Conservation (phyloP, 1,140 invertebrate genomes). For the Sitodiplosis mosellana region DNA sequence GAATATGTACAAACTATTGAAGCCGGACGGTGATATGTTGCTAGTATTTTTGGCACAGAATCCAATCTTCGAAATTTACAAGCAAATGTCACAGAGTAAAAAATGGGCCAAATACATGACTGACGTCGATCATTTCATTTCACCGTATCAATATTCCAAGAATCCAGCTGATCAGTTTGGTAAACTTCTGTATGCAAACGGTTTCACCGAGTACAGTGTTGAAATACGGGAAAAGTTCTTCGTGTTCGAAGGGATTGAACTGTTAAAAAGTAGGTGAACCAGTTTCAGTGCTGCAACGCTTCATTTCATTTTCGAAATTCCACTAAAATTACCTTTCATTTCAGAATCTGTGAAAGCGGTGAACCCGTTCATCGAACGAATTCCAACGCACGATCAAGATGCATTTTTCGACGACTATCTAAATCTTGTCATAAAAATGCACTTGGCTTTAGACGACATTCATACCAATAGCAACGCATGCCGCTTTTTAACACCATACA, state of each 20-base stretch:
- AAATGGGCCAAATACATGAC: constrained; percentile 48
- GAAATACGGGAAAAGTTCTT: constrained; percentile 40
- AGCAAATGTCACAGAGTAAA: constrained; percentile 31
- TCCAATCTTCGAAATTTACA: constrained; percentile 50
- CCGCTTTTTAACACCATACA: constrained; percentile 27
- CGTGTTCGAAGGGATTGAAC: constrained; percentile 37
- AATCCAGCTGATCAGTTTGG: constrained; percentile 42
- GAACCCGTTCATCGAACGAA: constrained; percentile 50
- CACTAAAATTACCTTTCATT: constrained; percentile 1
- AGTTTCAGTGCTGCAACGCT: too few species aligned
- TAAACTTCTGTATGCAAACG: constrained; percentile 37
- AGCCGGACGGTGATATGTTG: constrained; percentile 43
- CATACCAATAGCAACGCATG: constrained; percentile 16
- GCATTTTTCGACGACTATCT: constrained; percentile 41
- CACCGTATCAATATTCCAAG: constrained; percentile 39
- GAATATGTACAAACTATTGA: constrained; percentile 44
- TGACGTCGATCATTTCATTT: constrained; percentile 41
- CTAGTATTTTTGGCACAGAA: constrained; percentile 51
- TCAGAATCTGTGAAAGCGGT: constrained; percentile 52
- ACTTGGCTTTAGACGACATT: constrained; percentile 23
- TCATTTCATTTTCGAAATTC: not conserved
- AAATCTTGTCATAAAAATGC: constrained; percentile 27
- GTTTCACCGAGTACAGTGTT: constrained; percentile 45
- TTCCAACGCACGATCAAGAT: constrained; percentile 40
- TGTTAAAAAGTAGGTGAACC: constrained; percentile 33